Conservation (phyloP, 1,140 invertebrate species). For the Eciton burchellii region DNA sequence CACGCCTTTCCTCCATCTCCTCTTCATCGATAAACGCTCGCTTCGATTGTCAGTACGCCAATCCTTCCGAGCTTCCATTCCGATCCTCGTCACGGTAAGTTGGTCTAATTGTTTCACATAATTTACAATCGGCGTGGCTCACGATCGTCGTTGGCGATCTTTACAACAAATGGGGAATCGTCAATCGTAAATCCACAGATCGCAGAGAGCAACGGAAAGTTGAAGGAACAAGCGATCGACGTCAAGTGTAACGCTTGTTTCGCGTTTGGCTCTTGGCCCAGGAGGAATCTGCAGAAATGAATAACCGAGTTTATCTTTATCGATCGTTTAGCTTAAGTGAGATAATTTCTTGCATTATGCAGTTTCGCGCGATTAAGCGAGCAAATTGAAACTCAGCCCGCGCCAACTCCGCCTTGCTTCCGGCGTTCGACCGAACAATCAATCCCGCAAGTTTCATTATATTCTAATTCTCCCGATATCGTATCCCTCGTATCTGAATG, state of each 20-base stretch:
- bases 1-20: background rate
- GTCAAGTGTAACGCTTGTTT: slow-evolving; percentile 2
- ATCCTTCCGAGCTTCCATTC: background rate
- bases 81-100: background rate
- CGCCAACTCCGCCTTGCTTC: background rate
- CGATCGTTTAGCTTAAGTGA: background rate
- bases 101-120: slow-evolving; percentile 5
- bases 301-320: background rate
- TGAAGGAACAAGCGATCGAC: slow-evolving; percentile 15
- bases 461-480: background rate
- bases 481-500: slow-evolving; percentile 5
- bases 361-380: background rate
- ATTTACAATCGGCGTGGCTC: background rate
- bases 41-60: background rate
- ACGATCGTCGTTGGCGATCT: too few species aligned
- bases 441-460: background rate
- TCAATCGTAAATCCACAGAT: slow-evolving; percentile 51
- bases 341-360: background rate
- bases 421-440: slow-evolving; percentile 2
- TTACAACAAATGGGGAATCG: slow-evolving; percentile 37
- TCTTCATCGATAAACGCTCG: background rate
- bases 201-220: slow-evolving; percentile 38
- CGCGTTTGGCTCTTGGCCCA: background rate
- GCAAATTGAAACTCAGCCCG: slow-evolving; percentile 10
- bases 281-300: slow-evolving; percentile 8